Evolutionary conservation across 1,140 invertebrate species (phyloP).

Genomic region (Drosophila rhopaloa): DNA sequence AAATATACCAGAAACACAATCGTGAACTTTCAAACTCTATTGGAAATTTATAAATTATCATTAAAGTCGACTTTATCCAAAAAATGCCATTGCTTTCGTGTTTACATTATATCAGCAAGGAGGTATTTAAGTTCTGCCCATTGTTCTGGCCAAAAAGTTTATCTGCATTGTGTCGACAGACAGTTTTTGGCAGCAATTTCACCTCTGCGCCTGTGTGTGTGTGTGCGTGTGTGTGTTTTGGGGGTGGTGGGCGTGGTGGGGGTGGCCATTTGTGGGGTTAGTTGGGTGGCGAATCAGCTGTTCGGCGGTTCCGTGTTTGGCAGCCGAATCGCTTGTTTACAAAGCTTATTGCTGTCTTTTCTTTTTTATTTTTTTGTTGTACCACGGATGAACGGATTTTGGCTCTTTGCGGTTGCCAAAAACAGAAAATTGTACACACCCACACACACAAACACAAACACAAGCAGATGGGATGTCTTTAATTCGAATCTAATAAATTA

Average conservation of each 20-base stretch:
- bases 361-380: conserved; percentile 1
- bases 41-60: neutral
- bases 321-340: conserved; percentile 72
- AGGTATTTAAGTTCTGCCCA: conserved; percentile 8
- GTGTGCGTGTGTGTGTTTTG: conserved; percentile 12
- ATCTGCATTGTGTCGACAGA: conserved; percentile 55
- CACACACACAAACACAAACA: conserved; percentile 10
- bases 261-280: conserved; percentile 2
- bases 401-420: conserved; percentile 34
- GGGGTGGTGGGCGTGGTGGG: neutral
- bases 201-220: neutral
- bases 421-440: conserved; percentile 16
- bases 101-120: neutral
- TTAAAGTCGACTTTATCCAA: neutral
- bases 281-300: conserved; percentile 57
- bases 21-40: no score
- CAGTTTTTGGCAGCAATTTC: conserved; percentile 54
- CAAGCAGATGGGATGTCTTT: conserved; percentile 38
- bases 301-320: conserved; percentile 42
- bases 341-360: conserved; percentile 31
- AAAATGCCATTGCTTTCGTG: neutral
- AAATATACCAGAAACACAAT: no score
- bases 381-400: conserved; percentile 13
- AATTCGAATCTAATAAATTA: conserved; percentile 66
- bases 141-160: conserved; percentile 35